phyloP scores from a whole-genome alignment of 2,113 vertebrate species.

The Ploceus nigricollis region DNA sequence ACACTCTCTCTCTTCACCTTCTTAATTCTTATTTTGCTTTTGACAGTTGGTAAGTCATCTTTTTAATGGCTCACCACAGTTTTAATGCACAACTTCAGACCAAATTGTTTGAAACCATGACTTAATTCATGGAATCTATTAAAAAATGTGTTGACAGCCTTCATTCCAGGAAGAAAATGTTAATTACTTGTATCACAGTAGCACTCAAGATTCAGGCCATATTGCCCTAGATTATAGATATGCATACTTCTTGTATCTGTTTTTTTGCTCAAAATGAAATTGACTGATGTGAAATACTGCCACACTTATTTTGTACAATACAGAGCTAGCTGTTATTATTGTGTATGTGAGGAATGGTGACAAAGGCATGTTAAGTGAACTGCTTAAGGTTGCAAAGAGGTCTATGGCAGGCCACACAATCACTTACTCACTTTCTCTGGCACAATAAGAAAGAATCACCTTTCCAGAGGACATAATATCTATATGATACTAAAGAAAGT shows the following conservation, averaged over 20 bases:
- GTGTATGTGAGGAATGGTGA: not conserved
- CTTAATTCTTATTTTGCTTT: conserved; percentile 59
- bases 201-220: conserved; percentile 67
- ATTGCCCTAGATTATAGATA: conserved; percentile 69
- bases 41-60: conserved; percentile 66
- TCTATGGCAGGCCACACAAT: not conserved
- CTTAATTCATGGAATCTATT: conserved; percentile 68
- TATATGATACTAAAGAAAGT: not conserved
- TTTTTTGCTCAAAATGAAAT: conserved; percentile 35
- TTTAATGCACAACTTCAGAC: conserved; percentile 64
- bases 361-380: not conserved
- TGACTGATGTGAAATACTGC: conserved; percentile 27
- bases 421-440: not conserved
- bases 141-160: conserved; percentile 69
- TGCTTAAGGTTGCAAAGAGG: not conserved
- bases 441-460: not conserved
- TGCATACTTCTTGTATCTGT: conserved; percentile 54
- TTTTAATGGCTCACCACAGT: conserved; percentile 65
- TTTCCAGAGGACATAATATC: not conserved
- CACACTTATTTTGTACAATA: conserved; percentile 7
- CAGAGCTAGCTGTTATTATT: not conserved
- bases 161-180: conserved; percentile 70
- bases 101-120: conserved; percentile 66
- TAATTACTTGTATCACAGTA: conserved; percentile 70
- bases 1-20: conserved; percentile 53